phyloP scores from a whole-genome alignment of 1,140 invertebrate genomes.

The Coptotermes formosanus region DNA sequence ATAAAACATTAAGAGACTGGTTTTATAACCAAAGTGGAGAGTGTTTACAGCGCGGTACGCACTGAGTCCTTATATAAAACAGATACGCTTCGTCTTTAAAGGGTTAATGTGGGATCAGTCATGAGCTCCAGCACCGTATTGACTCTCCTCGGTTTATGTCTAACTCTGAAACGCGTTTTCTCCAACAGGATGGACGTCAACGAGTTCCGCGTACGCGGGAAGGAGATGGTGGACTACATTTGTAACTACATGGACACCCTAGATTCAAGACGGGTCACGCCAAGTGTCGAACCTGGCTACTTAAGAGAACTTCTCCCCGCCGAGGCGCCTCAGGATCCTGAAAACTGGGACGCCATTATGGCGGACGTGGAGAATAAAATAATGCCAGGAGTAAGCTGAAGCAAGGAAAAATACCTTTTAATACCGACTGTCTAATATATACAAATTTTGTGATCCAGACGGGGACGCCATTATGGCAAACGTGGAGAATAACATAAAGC shows the following conservation, averaged over 20 bases:
- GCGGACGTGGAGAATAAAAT: slow-evolving; percentile 92
- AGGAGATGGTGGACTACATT: slow-evolving; percentile 98
- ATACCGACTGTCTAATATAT: too few relatives aligned
- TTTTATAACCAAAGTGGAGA: too few relatives aligned
- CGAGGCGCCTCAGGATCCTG: slow-evolving; percentile 79
- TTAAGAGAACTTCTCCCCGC: slow-evolving; percentile 77
- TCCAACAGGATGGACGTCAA: slow-evolving; percentile 57
- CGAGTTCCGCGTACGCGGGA: slow-evolving; percentile 86
- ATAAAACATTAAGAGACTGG: too few relatives aligned
- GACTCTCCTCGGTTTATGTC: background rate
- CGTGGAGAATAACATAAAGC: slow-evolving; percentile 96
- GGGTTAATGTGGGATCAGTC: too few relatives aligned
- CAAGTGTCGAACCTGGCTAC: slow-evolving; percentile 90
- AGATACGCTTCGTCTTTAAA: too few relatives aligned
- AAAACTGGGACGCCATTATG: slow-evolving; percentile 92
- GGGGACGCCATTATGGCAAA: slow-evolving; percentile 93
- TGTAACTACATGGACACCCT: slow-evolving; percentile 92
- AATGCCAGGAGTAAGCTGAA: slow-evolving; percentile 86
- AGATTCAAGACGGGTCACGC: slow-evolving; percentile 77
- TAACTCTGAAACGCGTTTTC: background rate
- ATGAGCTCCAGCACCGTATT: background rate
- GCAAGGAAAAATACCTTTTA: too few relatives aligned
- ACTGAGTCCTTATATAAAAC: too few relatives aligned
- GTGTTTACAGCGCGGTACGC: too few relatives aligned
- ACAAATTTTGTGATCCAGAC: too few relatives aligned